phyloP scores from a whole-genome alignment of 2,888 invertebrate species.

The Lumbricus terrestris region DNA sequence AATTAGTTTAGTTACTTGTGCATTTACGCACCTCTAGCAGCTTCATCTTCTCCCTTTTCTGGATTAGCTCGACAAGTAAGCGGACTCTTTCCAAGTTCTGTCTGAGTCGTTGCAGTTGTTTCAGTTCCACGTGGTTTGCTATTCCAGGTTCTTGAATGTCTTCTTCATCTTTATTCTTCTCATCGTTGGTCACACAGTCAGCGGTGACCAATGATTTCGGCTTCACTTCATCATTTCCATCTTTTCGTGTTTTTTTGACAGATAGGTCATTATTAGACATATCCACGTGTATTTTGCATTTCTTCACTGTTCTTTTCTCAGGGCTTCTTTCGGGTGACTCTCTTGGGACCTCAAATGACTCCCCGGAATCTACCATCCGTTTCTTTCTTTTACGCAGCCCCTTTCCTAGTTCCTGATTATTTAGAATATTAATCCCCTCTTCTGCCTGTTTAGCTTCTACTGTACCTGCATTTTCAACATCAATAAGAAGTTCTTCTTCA shows the following conservation, averaged over 20 bases:
- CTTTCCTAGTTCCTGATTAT: not conserved
- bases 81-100: conserved; percentile 91
- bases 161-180: not conserved
- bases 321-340: not conserved
- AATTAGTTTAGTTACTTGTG: not conserved
- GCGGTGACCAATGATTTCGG: not conserved
- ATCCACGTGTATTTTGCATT: not conserved
- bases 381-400: not conserved
- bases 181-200: not conserved
- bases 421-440: not conserved
- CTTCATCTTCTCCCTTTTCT: conserved; percentile 92
- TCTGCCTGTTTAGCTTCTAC: not conserved
- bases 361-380: not conserved
- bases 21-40: conserved; percentile 59
- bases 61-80: conserved; percentile 86
- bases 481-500: not conserved
- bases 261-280: not conserved
- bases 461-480: not conserved
- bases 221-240: not conserved
- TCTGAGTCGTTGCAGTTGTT: conserved; percentile 54
- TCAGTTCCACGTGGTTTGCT: not conserved
- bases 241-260: not conserved
- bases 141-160: not conserved
- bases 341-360: not conserved
- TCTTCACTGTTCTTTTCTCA: not conserved